Evolutionary conservation across 2,797 vertebrate genomes (phyloP), one percentile per base, ranked within the genome.

Genomic region (Botia almorhae): DNA sequence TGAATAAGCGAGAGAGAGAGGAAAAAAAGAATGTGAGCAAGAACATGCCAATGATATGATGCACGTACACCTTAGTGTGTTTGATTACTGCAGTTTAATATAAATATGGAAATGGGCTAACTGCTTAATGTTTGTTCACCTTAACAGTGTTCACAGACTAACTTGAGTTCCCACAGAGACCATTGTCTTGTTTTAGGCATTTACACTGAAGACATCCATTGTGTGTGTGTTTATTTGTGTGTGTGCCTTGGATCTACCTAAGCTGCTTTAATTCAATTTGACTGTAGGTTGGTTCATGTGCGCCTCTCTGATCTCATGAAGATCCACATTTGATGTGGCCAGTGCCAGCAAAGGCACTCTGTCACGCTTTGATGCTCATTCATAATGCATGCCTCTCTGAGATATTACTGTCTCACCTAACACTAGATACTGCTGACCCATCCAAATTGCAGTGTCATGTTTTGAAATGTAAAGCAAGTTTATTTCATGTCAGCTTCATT

Each of bases 391-490:
- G 23, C 23, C 23, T 26, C 23, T 26, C 23, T 26, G 23, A 26
- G 67, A 50, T 17, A 69, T 21, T 50, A 33, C 2, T 1, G 13
- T 76, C 13, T 48, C 61, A 76, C 74, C 51, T 3, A 48, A 50
- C 39, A 39, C 5, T 6, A 39, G 7, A 8, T 7, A 39, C 36
- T 7, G 36, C 7, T 50, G 29, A 10, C 17, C 43, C 43, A 63
- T 21, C 29, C 60, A 67, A 65, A 76, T 65, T 39, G 11, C 46
- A 36, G 17, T 36, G 48, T 55, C 48, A 76, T 67, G 26, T 36
- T 46, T 63, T 74, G 39, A 55, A 65, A 76, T 65, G 46, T 46
- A 39, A 43, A 55, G 39, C 6, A 36, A 50, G 12, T 36, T 43
- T 55, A 8, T 43, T 55, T 76, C 1, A 39, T 67, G 48, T 43